Base-by-base conservation (phyloP, 2,888 invertebrate genomes). In the Phorcus lineatus region DNA sequence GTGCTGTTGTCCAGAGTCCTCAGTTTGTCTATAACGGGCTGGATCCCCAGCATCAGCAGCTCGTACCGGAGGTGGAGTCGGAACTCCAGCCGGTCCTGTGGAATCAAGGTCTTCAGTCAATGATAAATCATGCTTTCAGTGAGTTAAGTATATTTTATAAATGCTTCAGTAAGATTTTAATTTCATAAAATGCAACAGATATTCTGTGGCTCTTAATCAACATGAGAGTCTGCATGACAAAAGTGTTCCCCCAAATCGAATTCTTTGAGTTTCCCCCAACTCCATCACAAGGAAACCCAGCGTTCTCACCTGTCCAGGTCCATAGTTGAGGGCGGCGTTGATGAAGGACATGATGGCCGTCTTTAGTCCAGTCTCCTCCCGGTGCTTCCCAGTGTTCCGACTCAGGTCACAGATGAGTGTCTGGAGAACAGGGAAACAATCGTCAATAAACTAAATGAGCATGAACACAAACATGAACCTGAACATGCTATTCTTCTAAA, bases 331-430 rank as follows among this genome's bases (percentile, higher is more conserved):
- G 0, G 99, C 97, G 3, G 99, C 99, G 91, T 99, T 99, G 78
- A 99, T 96, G 91, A 99, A 98, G 2, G 98, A 98, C 98, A 99
- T 98, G 85, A 99, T 97, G 40, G 99, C 98, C 0, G 98, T 98
- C 94, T 99, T 98, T 0, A 99, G 94, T 70, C 96, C 96, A 3
- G 99, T 95, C 93, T 98, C 98, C 88, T 99, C 98, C 36, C 96
- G 95, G 92, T 98, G 98, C 19, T 96, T 96, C 16, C 97, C 97
- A 0, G 96, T 97, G 80, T 97, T 97, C 78, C 97, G 95, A 91
- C 98, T 98, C 88, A 98, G 93, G 91, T 98, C 98, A 91, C 97
- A 98, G 80, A 98, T 96, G 82, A 98, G 96, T 81, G 97, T 96
- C 95, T 96, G 94, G n/a, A 90, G 87, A 57, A 79, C 76, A 77